Base-by-base conservation (phyloP, 2,797 vertebrate species). In the Vultur gryphus region DNA sequence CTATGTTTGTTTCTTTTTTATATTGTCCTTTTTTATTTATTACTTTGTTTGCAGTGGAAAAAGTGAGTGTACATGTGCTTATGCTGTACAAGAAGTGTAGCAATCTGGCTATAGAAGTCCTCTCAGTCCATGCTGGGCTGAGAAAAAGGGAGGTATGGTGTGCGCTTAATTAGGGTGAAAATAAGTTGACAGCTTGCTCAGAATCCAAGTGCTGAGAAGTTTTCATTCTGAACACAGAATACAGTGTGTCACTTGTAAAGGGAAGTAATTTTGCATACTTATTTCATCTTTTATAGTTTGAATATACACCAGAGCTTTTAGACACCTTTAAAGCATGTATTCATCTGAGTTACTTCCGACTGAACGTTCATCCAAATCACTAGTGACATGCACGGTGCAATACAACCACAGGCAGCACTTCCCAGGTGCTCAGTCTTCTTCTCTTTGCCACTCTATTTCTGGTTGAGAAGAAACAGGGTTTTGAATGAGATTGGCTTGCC, bases 121-220 rank as follows among this genome's bases (percentile, higher is more conserved):
- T 91, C 35, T 73, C 24, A 59, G 52, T 83, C 67, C 59, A 26
- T 65, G 43, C 17, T 79, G 13, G 24, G 51, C 86, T 81, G 35
- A 92, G 67, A 88, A 86, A 71, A 85, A 65, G 11, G 14, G 44
- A 75, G 14, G 49, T 52, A 71, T 52, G 17, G 2, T 49, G 9
- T 73, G 35, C 8, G 33, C 26, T 90, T 83, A 76, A 69, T 72
- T 83, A 76, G 28, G 11, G 33, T 70, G 59, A 88, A 92, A 80
- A 73, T n/a, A 90, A 72, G 26, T 78, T 73, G 54, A 92, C 72
- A 88, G 55, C n/a, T 88, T 93, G 59, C 35, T 93, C 33, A 84
- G 43, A 84, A 62, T 86, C 33, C 43, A 70, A 46, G 19, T n/a
- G 48, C 39, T 88, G 77, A 66, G 16, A 66, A 20, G 28, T 88